phyloP scores from a whole-genome alignment of 2,797 vertebrate genomes.

The Lithobates pipiens region DNA sequence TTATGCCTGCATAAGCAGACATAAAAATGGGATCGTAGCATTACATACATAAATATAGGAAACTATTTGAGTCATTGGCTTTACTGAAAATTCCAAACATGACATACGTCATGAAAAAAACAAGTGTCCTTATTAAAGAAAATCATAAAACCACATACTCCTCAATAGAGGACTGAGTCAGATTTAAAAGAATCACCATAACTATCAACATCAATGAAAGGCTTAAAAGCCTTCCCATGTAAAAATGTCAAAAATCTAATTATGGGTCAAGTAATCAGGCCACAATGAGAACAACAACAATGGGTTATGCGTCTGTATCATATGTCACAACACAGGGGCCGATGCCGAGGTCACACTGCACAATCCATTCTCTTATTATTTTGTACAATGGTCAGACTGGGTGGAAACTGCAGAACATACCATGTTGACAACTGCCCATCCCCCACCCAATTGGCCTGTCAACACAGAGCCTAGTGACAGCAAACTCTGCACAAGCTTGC shows the following conservation, averaged over 20 bases:
- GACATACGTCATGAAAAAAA: neutral
- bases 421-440: slow-evolving; percentile 13
- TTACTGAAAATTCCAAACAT: neutral
- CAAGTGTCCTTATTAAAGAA: neutral
- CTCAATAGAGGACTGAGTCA: neutral
- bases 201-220: neutral
- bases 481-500: neutral
- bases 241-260: neutral
- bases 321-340: neutral
- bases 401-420: slow-evolving; percentile 38
- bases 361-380: slow-evolving; percentile 1
- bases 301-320: neutral
- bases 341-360: slow-evolving; percentile 13
- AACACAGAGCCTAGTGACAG: slow-evolving; percentile 22
- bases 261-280: neutral
- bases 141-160: neutral
- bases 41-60: neutral
- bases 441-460: slow-evolving; percentile 7
- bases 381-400: slow-evolving; percentile 39
- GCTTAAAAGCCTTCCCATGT: neutral
- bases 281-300: neutral
- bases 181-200: neutral
- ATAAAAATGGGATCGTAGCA: neutral
- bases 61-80: neutral
- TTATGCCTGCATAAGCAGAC: neutral